Percentiles rank a stretch among this genome's conserved stretches.
Evolutionary conservation across 2,113 vertebrate genomes (phyloP).

Genomic region (Caretta caretta): DNA sequence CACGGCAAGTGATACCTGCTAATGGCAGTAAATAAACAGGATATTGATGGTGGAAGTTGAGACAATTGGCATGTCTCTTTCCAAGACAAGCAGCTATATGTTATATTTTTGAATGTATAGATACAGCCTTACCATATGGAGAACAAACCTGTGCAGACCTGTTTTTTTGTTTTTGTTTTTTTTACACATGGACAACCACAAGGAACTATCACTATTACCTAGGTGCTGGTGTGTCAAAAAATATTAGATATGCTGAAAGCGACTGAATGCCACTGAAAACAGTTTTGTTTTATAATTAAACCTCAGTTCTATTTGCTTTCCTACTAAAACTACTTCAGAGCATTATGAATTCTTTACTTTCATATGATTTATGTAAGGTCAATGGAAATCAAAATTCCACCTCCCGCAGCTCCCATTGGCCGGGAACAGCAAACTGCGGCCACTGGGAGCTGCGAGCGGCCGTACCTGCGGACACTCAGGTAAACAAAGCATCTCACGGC

Average conservation of each 20-base stretch:
- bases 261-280: background rate
- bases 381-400: background rate
- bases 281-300: conserved; percentile 3
- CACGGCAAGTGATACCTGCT: background rate
- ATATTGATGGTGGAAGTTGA: conserved; percentile 8
- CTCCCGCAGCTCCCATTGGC: no score
- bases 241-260: conserved; percentile 19
- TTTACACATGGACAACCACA: background rate
- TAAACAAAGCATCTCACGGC: no score
- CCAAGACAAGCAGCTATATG: background rate
- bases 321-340: background rate
- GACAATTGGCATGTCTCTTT: background rate
- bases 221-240: conserved; percentile 3
- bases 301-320: background rate
- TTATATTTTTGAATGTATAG: background rate
- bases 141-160: background rate
- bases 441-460: no score
- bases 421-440: no score
- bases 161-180: background rate
- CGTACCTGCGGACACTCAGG: no score
- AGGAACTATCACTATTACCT: background rate
- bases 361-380: background rate
- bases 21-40: conserved; percentile 12
- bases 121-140: background rate
- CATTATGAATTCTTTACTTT: background rate